A percentile compares a stretch with the other conserved stretches of the same genome.
Evolutionary conservation across 2,888 invertebrate species (phyloP).

Genomic region (Perizoma affinitatum): DNA sequence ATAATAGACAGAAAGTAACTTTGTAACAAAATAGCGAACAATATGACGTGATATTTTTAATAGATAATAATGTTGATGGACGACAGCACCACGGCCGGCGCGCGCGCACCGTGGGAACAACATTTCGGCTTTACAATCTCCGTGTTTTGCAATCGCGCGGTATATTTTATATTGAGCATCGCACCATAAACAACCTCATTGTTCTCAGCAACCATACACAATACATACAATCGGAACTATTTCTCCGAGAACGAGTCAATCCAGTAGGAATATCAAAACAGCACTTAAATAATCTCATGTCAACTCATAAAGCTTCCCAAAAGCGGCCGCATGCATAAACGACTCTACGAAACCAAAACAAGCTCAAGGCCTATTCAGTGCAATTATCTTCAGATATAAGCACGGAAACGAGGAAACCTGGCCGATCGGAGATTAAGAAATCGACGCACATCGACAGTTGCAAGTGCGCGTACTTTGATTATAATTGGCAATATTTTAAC

Average conservation of each 20-base stretch:
- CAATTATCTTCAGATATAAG: slow-evolving; percentile 43
- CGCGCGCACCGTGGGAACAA: slow-evolving; percentile 77
- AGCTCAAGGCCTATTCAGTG: slow-evolving; percentile 39
- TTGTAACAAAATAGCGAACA: slow-evolving; percentile 80
- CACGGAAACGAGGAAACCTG: slow-evolving; percentile 59
- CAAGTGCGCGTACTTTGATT: slow-evolving; percentile 69
- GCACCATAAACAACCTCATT: slow-evolving; percentile 34
- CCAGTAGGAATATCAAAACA: slow-evolving; percentile 29
- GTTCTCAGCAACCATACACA: slow-evolving; percentile 27
- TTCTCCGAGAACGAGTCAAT: slow-evolving; percentile 33
- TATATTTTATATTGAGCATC: slow-evolving; percentile 55
- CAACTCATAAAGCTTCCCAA: slow-evolving; percentile 39
- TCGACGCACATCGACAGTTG: slow-evolving; percentile 62
- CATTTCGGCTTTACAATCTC: slow-evolving; percentile 73
- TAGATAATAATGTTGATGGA: slow-evolving; percentile 83
- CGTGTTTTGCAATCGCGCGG: slow-evolving; percentile 72
- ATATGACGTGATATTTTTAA: slow-evolving; percentile 83
- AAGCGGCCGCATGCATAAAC: slow-evolving; percentile 35
- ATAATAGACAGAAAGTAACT: slow-evolving; percentile 75
- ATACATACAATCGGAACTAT: slow-evolving; percentile 23
- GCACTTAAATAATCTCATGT: slow-evolving; percentile 30
- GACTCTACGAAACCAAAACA: slow-evolving; percentile 40
- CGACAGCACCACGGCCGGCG: slow-evolving; percentile 65
- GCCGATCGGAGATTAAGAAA: slow-evolving; percentile 71
- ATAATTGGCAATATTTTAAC: slow-evolving; percentile 79